Conservation (phyloP, 2,888 invertebrate genomes). For the Oscheius sp. region DNA sequence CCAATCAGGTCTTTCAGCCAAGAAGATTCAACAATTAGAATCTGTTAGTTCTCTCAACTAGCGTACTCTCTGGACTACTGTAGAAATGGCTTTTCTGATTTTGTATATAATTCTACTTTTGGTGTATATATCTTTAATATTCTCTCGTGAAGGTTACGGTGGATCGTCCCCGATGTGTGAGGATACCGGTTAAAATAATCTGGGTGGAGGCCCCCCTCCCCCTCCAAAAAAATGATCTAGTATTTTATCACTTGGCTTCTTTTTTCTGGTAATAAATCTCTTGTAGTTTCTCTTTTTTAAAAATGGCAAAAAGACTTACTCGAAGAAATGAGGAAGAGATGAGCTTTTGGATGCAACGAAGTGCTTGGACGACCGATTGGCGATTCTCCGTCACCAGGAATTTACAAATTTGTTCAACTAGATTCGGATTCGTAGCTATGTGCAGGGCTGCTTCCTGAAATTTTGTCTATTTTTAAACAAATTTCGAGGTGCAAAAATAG, state of each 20-base stretch:
- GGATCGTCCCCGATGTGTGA: slow-evolving; percentile 1
- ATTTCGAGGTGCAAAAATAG: too few relatives aligned
- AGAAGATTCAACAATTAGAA: slow-evolving; percentile 43
- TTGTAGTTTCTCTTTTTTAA: too few relatives aligned
- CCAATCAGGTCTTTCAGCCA: slow-evolving; percentile 42
- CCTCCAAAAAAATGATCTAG: too few relatives aligned
- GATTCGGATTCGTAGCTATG: slow-evolving; percentile 39
- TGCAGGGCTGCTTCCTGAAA: slow-evolving; percentile 50
- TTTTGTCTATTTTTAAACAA: neutral
- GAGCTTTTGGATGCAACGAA: slow-evolving; percentile 40
- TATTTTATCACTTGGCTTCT: too few relatives aligned
- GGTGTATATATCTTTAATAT: neutral
- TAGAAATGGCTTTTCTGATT: slow-evolving; percentile 12
- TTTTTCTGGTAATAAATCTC: too few relatives aligned
- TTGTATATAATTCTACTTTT: slow-evolving; percentile 15
- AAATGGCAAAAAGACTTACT: slow-evolving; percentile 39
- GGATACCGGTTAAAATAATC: slow-evolving; percentile 1
- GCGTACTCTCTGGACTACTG: slow-evolving; percentile 11
- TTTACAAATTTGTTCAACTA: slow-evolving; percentile 48
- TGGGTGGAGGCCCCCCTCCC: neutral
- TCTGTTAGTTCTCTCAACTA: too few relatives aligned
- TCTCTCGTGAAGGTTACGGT: slow-evolving; percentile 4
- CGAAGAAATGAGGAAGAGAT: slow-evolving; percentile 36
- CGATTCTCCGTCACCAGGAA: slow-evolving; percentile 38
- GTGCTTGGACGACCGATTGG: slow-evolving; percentile 36